phyloP scores from a whole-genome alignment of 2,113 vertebrate species.

The Chamaea fasciata region DNA sequence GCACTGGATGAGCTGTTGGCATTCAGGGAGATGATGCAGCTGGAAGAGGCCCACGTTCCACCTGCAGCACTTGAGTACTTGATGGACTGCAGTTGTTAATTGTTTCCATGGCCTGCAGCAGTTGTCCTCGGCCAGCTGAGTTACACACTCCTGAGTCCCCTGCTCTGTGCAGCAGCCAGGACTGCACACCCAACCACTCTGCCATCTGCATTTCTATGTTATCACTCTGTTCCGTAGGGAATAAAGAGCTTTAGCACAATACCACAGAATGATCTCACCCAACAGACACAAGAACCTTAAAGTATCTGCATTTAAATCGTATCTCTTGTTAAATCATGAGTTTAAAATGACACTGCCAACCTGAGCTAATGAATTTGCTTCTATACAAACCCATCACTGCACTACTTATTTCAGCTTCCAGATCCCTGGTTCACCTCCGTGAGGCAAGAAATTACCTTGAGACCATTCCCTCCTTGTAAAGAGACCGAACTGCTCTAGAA shows the following conservation, averaged over 20 bases:
- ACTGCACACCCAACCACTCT: not conserved
- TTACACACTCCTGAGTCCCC: not conserved
- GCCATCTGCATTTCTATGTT: not conserved
- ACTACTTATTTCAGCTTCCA: not conserved
- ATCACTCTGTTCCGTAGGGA: not conserved
- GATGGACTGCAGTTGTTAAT: not conserved
- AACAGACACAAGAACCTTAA: not conserved
- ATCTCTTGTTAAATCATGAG: not conserved
- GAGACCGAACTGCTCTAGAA: not conserved
- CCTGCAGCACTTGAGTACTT: not conserved
- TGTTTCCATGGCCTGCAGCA: not conserved
- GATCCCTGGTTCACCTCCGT: not conserved
- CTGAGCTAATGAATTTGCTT: not conserved
- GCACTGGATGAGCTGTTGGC: not conserved
- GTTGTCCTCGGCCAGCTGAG: not conserved
- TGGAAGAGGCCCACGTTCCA: not conserved
- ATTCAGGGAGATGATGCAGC: not conserved
- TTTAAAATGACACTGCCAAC: not conserved
- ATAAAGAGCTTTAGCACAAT: not conserved
- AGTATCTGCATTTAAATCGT: not conserved
- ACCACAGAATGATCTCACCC: not conserved
- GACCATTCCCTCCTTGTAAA: not conserved
- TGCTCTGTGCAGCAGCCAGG: not conserved
- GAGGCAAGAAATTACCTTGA: not conserved
- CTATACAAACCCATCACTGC: conserved; percentile 3